A percentile compares a stretch with the other conserved stretches of the same genome.
Conservation (phyloP, 2,113 vertebrate genomes). For the Prionailurus bengalensis region DNA sequence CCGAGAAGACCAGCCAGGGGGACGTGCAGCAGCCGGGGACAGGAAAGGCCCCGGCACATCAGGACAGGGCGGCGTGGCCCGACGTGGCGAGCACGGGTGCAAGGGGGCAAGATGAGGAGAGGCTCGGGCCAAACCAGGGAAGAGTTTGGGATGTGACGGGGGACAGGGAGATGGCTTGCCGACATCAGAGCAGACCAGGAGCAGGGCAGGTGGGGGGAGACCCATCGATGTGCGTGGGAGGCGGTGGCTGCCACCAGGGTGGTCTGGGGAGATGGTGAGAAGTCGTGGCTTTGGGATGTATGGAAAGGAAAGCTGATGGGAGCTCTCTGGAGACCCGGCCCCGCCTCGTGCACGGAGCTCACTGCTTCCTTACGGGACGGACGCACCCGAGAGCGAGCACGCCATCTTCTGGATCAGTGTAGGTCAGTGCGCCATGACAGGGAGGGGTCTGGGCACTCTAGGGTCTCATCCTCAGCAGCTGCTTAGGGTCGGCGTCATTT, state of each 20-base stretch:
- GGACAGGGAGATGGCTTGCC: background rate
- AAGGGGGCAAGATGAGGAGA: background rate
- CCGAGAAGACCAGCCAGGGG: background rate
- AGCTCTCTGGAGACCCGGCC: background rate
- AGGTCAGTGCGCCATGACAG: background rate
- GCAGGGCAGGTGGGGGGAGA: fast-evolving
- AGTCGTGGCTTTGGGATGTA: background rate
- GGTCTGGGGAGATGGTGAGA: fast-evolving
- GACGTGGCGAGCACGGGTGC: fast-evolving
- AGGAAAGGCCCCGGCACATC: background rate
- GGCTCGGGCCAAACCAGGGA: too few relatives aligned
- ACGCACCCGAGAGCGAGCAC: fast-evolving
- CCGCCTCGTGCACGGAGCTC: background rate
- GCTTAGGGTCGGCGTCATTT: background rate
- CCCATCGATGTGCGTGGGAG: background rate
- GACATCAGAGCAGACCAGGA: background rate
- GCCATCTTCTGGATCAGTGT: background rate
- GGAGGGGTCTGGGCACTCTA: background rate
- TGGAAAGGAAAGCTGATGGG: background rate
- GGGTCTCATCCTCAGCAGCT: background rate
- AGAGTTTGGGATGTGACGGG: background rate
- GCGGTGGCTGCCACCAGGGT: background rate
- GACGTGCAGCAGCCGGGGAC: background rate
- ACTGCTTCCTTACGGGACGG: background rate
- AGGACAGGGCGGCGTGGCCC: fast-evolving